phyloP scores from a whole-genome alignment of 92 coral and sea anemone genomes.

The Epizoanthus ramosus region DNA sequence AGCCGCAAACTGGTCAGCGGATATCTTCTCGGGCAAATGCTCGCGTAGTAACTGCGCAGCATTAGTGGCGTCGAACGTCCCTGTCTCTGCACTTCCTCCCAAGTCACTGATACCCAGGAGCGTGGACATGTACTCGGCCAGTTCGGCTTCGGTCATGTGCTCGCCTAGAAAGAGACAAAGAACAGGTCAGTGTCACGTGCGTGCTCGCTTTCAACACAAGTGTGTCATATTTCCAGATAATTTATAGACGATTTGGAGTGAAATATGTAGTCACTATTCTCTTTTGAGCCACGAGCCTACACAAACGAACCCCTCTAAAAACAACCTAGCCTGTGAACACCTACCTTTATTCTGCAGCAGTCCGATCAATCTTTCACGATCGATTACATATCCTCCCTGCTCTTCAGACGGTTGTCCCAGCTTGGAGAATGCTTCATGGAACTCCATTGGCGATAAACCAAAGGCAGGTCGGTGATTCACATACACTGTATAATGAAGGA shows the following conservation, averaged over 20 bases:
- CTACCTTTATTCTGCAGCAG: constrained; percentile 92
- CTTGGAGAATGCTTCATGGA: constrained; percentile 84
- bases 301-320: no score
- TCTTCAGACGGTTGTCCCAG: constrained; percentile 80
- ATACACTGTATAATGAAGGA: constrained; percentile 61
- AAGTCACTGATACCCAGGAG: constrained; percentile 91
- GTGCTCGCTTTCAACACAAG: no score
- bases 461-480: constrained; percentile 98
- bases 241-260: no score
- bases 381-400: constrained; percentile 65
- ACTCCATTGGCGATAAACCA: constrained; percentile 88
- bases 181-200: no score
- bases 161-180: constrained; percentile 68
- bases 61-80: constrained; percentile 79
- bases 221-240: no score
- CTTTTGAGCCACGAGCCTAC: no score
- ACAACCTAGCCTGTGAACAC: background rate
- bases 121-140: constrained; percentile 94
- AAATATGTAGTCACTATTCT: no score
- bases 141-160: constrained; percentile 93
- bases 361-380: constrained; percentile 68
- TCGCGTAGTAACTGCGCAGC: constrained; percentile 68
- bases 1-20: constrained; percentile 94
- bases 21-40: constrained; percentile 87
- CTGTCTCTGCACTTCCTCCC: constrained; percentile 99